These are phyloP conservation scores for Sarcophaga subvicina DNA, from an alignment of 2,888 invertebrate species.

Conservation along the genomic window DNA sequence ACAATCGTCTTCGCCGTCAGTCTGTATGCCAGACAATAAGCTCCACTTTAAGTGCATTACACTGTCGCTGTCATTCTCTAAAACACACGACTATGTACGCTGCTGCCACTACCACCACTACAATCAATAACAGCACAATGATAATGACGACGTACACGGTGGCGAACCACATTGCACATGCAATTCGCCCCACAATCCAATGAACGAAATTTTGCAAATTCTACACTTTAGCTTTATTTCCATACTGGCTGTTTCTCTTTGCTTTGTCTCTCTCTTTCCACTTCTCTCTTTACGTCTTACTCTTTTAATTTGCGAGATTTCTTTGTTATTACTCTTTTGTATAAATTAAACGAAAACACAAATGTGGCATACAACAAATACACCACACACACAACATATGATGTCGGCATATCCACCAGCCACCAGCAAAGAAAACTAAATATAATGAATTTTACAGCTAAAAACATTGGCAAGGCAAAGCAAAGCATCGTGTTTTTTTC, in stretches of 20 bases:
- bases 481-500: conserved; percentile 13
- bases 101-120: neutral
- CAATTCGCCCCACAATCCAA: conserved; percentile 19
- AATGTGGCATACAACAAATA: conserved; percentile 21
- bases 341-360: neutral
- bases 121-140: conserved; percentile 15
- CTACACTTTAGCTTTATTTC: neutral
- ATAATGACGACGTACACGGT: neutral
- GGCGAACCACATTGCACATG: neutral
- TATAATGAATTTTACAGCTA: neutral
- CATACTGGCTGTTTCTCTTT: conserved; percentile 15
- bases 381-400: neutral
- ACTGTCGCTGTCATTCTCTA: conserved; percentile 56
- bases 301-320: too few species aligned
- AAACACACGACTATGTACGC: neutral
- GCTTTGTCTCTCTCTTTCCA: too few species aligned
- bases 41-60: conserved; percentile 68
- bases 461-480: conserved; percentile 7
- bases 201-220: conserved; percentile 32
- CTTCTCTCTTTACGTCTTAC: too few species aligned
- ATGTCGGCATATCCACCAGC: neutral
- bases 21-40: conserved; percentile 63
- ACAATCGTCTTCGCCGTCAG: conserved; percentile 46
- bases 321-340: neutral
- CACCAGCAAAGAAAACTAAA: conserved; percentile 1